Evolutionary conservation across 2,888 invertebrate genomes (phyloP).

Genomic region (Spodoptera exigua): DNA sequence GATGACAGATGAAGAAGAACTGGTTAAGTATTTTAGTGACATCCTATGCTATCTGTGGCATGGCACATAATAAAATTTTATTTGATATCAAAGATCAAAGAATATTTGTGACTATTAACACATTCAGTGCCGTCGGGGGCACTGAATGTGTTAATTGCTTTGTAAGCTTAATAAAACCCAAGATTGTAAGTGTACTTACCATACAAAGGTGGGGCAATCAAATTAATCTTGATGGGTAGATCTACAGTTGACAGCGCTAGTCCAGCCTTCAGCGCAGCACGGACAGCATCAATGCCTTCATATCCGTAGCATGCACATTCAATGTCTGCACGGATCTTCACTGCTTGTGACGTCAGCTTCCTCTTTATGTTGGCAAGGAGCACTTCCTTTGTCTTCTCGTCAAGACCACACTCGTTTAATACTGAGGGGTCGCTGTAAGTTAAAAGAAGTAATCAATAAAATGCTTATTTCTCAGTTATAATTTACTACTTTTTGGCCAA

Average conservation of each 20-base stretch:
- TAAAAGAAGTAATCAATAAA: neutral
- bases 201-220: slow-evolving; percentile 99
- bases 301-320: slow-evolving; percentile 91
- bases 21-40: too few relatives aligned
- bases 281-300: slow-evolving; percentile 99
- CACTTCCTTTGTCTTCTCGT: slow-evolving; percentile 97
- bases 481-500: neutral
- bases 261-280: slow-evolving; percentile 96
- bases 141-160: too few relatives aligned
- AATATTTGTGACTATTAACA: too few relatives aligned
- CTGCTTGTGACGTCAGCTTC: slow-evolving; percentile 96
- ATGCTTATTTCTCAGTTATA: too few relatives aligned
- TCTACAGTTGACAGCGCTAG: slow-evolving; percentile 97
- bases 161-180: too few relatives aligned
- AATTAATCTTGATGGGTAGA: slow-evolving; percentile 99
- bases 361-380: slow-evolving; percentile 98
- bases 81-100: too few relatives aligned
- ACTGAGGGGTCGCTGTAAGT: slow-evolving; percentile 96
- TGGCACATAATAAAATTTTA: too few relatives aligned
- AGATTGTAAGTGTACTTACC: too few relatives aligned
- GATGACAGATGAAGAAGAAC: too few relatives aligned
- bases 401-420: slow-evolving; percentile 98
- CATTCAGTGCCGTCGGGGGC: too few relatives aligned
- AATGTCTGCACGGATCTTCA: slow-evolving; percentile 84
- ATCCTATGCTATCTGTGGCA: too few relatives aligned